phyloP scores from a whole-genome alignment of 1,140 invertebrate species.

The Cotesia chilonis region DNA sequence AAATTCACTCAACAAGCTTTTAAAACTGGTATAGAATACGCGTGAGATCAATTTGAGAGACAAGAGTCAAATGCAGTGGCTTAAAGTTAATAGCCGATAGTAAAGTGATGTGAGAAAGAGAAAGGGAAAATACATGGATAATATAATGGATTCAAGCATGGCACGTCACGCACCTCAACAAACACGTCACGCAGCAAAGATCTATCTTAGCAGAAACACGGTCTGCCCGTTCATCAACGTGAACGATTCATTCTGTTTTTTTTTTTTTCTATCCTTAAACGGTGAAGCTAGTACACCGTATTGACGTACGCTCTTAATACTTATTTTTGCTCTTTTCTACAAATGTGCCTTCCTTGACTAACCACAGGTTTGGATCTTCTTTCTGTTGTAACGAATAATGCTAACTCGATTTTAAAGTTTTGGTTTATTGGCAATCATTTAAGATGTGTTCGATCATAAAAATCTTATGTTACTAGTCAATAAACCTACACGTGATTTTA shows the following conservation, averaged over 20 bases:
- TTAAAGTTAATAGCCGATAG: not conserved
- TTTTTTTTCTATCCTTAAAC: constrained; percentile 8
- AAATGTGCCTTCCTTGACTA: not conserved
- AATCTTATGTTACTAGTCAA: constrained; percentile 6
- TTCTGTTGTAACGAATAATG: constrained; percentile 35
- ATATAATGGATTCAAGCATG: constrained; percentile 41
- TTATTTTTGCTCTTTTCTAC: constrained; percentile 16
- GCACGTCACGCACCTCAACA: constrained; percentile 34
- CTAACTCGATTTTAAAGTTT: constrained; percentile 45
- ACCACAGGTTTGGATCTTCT: not conserved
- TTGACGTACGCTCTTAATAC: not conserved
- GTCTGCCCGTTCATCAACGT: constrained; percentile 46
- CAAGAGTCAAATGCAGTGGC: too few species aligned
- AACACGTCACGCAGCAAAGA: constrained; percentile 45
- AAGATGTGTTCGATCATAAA: constrained; percentile 34
- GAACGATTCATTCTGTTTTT: constrained; percentile 39
- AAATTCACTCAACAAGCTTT: not conserved
- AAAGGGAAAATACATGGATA: constrained; percentile 17
- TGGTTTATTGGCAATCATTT: constrained; percentile 45
- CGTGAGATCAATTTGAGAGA: not conserved
- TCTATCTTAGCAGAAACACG: constrained; percentile 44
- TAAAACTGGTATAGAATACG: not conserved
- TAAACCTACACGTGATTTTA: not conserved
- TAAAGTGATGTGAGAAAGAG: constrained; percentile 5
- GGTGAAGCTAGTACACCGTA: not conserved